These are phyloP conservation scores for Halocaridina rubra DNA, from an alignment of 2,888 invertebrate species.

Conservation along the genomic window DNA sequence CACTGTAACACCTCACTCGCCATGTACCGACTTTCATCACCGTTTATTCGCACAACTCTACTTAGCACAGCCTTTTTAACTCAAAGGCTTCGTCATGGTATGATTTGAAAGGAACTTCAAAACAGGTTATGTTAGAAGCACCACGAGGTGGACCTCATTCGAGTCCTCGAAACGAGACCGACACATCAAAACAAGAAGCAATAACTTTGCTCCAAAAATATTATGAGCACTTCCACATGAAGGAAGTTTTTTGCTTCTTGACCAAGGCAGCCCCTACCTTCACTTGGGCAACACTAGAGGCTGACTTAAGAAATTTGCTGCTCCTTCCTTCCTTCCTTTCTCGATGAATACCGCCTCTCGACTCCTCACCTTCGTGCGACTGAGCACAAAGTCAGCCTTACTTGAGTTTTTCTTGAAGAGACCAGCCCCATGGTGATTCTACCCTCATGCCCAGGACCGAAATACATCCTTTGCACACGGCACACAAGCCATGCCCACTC, in stretches of 20 bases:
- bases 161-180: background rate
- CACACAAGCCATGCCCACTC: background rate
- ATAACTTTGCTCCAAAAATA: too few species aligned
- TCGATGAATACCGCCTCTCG: conserved; percentile 55
- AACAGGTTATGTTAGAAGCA: background rate
- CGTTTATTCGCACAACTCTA: too few species aligned
- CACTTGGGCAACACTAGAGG: conserved; percentile 47
- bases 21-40: too few species aligned
- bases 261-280: conserved; percentile 34
- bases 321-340: conserved; percentile 49
- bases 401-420: conserved; percentile 43
- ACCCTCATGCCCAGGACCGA: background rate
- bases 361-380: conserved; percentile 51
- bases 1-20: background rate
- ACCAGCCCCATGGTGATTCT: conserved; percentile 47
- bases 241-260: background rate
- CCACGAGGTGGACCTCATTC: background rate
- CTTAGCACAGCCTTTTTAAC: too few species aligned
- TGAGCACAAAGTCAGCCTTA: conserved; percentile 42
- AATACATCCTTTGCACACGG: conserved; percentile 48
- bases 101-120: background rate
- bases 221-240: background rate
- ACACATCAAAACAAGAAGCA: too few species aligned
- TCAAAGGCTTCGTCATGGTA: background rate
- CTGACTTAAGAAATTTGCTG: conserved; percentile 33